Percentiles rank a stretch among this genome's conserved stretches.
Evolutionary conservation across 2,888 invertebrate species (phyloP).

Genomic region (Sclerodermus sp.): DNA sequence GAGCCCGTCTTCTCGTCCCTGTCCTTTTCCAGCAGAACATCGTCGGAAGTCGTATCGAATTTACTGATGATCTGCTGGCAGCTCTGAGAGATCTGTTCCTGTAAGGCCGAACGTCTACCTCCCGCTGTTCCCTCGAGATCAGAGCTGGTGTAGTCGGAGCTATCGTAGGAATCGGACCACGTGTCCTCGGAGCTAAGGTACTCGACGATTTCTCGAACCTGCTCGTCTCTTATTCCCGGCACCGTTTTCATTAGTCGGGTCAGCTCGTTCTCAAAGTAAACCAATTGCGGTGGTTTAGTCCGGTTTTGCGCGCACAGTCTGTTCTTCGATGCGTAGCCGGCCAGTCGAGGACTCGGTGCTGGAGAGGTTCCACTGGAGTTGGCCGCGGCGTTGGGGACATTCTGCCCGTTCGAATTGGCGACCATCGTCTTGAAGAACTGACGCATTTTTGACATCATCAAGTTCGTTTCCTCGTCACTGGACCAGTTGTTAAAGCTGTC

Average conservation of each 20-base stretch:
- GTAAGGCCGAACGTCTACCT: conserved; percentile 69
- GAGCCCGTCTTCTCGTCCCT: conserved; percentile 50
- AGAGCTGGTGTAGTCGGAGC: conserved; percentile 88
- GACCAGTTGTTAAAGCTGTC: conserved; percentile 94
- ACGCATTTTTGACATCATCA: conserved; percentile 94
- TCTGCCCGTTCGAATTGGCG: conserved; percentile 61
- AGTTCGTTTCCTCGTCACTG: conserved; percentile 89
- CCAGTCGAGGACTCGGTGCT: conserved; percentile 62
- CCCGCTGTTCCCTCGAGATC: conserved; percentile 74
- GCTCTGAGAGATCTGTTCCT: conserved; percentile 85
- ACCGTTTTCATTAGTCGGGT: conserved; percentile 92
- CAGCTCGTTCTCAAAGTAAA: conserved; percentile 87
- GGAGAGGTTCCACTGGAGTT: conserved; percentile 50
- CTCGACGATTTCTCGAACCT: conserved; percentile 89
- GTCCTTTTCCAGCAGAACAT: conserved; percentile 23
- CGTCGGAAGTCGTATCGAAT: conserved; percentile 64
- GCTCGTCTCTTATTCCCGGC: conserved; percentile 86
- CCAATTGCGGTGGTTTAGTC: conserved; percentile 80
- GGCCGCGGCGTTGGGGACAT: conserved; percentile 52
- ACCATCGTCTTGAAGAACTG: conserved; percentile 91
- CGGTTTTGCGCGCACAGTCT: conserved; percentile 59
- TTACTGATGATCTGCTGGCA: conserved; percentile 87
- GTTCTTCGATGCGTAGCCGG: conserved; percentile 39
- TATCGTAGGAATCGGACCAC: conserved; percentile 92
- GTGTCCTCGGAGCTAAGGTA: conserved; percentile 90